Base-by-base conservation (phyloP, 2,113 vertebrate species). In the Ceyx cyanopectus region DNA sequence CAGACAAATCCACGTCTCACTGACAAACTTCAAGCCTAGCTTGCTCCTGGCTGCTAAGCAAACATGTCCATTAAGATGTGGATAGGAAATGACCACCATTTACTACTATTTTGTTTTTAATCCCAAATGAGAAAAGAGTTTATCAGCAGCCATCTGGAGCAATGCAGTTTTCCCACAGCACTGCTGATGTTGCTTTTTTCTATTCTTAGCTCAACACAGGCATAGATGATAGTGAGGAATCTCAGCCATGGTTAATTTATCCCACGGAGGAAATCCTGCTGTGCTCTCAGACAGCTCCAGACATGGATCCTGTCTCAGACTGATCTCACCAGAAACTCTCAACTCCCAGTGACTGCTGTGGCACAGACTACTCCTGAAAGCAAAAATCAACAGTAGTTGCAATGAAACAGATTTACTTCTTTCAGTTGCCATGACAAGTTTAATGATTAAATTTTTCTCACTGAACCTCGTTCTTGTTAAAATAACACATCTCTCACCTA, bases 171-270 rank as follows among this genome's bases (percentile, higher is more conserved):
- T 96, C 95, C 93, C 95, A 96, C 94, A 95, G 91, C 79, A 77
- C 41, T 95, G 95, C 94, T 96, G 94, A 95, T 87, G 89, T 66
- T 92, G 95, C 93, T 91, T 82, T 96, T 95, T 95, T 95, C 95
- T 96, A 96, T 96, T 96, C 94, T 96, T 96, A 95, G 91, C 91
- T 82, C 81, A 58, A 29, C 81, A 87, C 10, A 89, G 57, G 93
- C 78, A 41, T 56, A 91, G 94, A 96, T 91, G 81, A 96, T 79
- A 95, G 95, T 0, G 7, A 93, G 60, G 54, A 79, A 76, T 85
- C 95, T 95, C 78, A 94, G 91, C 89, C 78, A 75, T 45, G 46
- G 87, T 73, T 96, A 93, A 95, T 95, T 94, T 93, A 96, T 94
- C 93, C 93, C 91, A 66, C 5, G 43, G 81, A 94, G 87, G 95